Percentiles rank a stretch among this genome's conserved stretches.
These are phyloP conservation scores for Cairina moschata DNA, from an alignment of 2,113 vertebrate genomes.

Conservation along the genomic window DNA sequence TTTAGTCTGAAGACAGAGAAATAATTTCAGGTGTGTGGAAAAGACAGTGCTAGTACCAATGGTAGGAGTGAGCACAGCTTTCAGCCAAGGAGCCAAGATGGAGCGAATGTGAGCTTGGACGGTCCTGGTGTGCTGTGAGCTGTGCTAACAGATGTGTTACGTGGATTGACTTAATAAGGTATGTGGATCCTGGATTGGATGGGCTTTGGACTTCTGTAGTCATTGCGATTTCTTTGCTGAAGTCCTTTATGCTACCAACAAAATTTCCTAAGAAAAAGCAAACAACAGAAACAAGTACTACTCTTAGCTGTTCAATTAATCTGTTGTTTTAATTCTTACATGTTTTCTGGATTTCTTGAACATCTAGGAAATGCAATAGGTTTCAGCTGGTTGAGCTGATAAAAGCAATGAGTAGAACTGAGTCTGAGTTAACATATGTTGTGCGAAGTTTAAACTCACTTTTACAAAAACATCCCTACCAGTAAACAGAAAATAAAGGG, in stretches of 20 bases:
- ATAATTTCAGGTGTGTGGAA: neutral
- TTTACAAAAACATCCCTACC: neutral
- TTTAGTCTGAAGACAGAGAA: neutral
- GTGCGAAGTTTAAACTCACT: neutral
- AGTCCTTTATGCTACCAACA: neutral
- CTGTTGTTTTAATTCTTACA: neutral
- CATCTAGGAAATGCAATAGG: fast-evolving
- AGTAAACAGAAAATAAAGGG: neutral
- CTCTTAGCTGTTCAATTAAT: neutral
- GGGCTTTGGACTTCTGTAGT: neutral
- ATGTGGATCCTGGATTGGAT: neutral
- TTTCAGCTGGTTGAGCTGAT: neutral
- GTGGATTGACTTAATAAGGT: neutral
- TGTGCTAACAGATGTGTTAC: fast-evolving
- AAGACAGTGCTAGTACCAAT: neutral
- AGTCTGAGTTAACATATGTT: neutral
- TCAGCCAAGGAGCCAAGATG: neutral
- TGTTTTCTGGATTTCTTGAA: neutral
- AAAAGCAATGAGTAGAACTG: neutral
- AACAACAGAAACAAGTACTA: neutral
- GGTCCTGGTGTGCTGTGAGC: neutral
- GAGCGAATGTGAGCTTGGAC: neutral
- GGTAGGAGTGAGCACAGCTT: neutral
- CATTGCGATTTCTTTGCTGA: neutral
- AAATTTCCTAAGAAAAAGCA: neutral